These are phyloP conservation scores for Agrenia bidenticulata DNA, from an alignment of 2,888 invertebrate species.

Conservation along the genomic window DNA sequence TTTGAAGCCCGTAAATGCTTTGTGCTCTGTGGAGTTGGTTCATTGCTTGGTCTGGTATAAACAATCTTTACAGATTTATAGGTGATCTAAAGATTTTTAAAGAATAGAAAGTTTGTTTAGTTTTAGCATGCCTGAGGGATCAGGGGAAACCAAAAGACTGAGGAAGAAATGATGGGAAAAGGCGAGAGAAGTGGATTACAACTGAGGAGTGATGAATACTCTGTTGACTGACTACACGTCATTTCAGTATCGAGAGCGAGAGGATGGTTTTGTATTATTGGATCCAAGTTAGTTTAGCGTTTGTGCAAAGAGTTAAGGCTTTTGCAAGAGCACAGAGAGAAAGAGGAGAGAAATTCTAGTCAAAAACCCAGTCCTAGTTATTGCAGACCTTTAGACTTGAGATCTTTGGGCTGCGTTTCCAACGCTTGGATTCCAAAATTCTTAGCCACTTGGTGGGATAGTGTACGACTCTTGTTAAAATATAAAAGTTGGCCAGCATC, in stretches of 20 bases:
- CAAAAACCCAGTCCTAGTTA: too few species aligned
- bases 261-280: constrained; percentile 8
- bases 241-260: constrained; percentile 17
- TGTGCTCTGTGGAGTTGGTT: too few species aligned
- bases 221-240: constrained; percentile 22
- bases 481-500: too few species aligned
- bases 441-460: too few species aligned
- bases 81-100: constrained; percentile 9
- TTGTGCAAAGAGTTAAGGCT: constrained; percentile 14
- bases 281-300: constrained; percentile 7
- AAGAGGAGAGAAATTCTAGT: constrained; percentile 2
- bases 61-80: not conserved
- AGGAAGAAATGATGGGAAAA: constrained; percentile 2
- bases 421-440: too few species aligned
- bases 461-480: too few species aligned
- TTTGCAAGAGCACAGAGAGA: not conserved
- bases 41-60: too few species aligned
- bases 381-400: constrained; percentile 1
- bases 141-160: not conserved
- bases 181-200: constrained; percentile 8
- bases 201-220: constrained; percentile 10
- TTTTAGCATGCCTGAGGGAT: constrained; percentile 14
- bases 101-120: constrained; percentile 14
- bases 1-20: too few species aligned
- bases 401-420: too few species aligned